A percentile compares a stretch with the other conserved stretches of the same genome.
These are phyloP conservation scores for Tympanoctomys barrerae DNA, from an alignment of 2,797 vertebrate species.

Conservation along the genomic window DNA sequence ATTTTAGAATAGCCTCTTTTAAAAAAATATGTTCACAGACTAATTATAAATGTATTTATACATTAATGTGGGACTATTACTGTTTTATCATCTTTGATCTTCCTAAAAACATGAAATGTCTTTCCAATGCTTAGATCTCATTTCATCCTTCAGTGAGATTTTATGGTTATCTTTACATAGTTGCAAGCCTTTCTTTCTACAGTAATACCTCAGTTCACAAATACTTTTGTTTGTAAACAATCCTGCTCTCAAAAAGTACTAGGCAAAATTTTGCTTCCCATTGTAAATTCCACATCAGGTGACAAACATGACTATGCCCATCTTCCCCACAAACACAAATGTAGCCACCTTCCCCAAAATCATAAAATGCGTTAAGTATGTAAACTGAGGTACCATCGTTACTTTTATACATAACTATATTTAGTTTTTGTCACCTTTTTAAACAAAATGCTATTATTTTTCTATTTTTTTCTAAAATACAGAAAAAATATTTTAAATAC, in stretches of 20 bases:
- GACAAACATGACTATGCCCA: not conserved
- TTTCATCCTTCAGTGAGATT: conserved; percentile 12
- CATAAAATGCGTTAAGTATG: not conserved
- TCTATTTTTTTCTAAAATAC: conserved; percentile 36
- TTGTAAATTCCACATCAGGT: not conserved
- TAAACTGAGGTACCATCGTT: not conserved
- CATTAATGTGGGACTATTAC: conserved; percentile 32
- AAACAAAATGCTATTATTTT: conserved; percentile 51
- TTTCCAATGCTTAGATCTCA: conserved; percentile 1
- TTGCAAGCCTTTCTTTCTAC: not conserved
- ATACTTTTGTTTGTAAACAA: not conserved
- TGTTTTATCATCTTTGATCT: conserved; percentile 23
- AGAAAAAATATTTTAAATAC: conserved; percentile 37
- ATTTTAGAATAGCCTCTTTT: conserved; percentile 23
- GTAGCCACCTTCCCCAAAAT: not conserved
- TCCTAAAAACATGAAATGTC: not conserved
- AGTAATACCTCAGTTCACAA: not conserved
- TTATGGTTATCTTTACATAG: conserved; percentile 27
- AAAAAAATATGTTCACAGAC: not conserved
- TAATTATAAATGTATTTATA: not conserved
- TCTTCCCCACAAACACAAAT: not conserved
- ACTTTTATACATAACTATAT: conserved; percentile 36
- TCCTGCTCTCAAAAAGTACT: not conserved
- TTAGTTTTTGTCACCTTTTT: conserved; percentile 11
- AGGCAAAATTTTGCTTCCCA: not conserved